phyloP scores from a whole-genome alignment of 2,888 invertebrate genomes.

The Caenorhabditis sp. region DNA sequence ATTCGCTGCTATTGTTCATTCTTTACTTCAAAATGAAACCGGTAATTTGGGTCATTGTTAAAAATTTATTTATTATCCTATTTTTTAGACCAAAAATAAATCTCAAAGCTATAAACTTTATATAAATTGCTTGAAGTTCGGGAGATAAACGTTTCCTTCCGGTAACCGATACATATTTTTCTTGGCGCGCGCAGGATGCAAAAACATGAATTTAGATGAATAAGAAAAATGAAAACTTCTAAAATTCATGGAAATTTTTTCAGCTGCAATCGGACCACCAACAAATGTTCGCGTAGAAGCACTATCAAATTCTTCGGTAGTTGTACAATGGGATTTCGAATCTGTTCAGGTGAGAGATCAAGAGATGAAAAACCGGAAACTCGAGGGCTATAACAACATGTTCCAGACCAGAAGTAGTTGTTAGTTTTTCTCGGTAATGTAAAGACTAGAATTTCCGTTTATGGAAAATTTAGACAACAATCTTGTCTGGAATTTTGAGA shows the following conservation, averaged over 20 bases:
- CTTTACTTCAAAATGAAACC: conserved; percentile 42
- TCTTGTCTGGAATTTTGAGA: no score
- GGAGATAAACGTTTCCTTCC: no score
- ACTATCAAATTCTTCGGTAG: conserved; percentile 65
- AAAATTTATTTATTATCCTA: neutral
- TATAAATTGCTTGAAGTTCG: no score
- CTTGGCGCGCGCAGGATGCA: no score
- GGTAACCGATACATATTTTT: no score
- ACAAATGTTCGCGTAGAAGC: conserved; percentile 68
- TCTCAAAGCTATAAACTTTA: no score
- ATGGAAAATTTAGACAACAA: no score
- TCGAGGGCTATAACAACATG: no score
- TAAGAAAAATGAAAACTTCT: neutral
- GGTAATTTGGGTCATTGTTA: conserved; percentile 3
- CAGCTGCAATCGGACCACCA: conserved; percentile 69
- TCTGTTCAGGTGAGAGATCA: conserved; percentile 46
- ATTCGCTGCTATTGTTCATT: conserved; percentile 51
- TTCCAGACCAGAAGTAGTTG: no score
- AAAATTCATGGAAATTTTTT: conserved; percentile 28
- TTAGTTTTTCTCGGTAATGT: no score
- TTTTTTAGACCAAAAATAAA: neutral
- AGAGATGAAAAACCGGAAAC: no score
- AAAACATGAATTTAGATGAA: neutral
- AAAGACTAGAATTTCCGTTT: no score
- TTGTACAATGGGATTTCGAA: conserved; percentile 70